phyloP scores from a whole-genome alignment of 2,888 invertebrate genomes.

The Drosophila atripex region DNA sequence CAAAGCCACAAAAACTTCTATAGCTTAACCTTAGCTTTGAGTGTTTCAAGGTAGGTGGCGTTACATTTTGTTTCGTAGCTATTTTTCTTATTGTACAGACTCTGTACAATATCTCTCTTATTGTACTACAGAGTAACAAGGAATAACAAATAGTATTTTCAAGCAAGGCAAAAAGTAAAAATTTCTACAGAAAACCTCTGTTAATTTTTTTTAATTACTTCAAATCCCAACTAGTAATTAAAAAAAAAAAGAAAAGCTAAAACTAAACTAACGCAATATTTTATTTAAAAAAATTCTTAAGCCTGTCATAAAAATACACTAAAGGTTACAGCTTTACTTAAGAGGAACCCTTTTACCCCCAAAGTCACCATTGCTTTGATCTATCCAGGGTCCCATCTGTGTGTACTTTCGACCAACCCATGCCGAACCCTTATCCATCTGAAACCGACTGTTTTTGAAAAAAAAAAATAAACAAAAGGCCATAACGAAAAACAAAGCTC shows the following conservation, averaged over 20 bases:
- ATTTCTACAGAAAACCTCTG: too few relatives aligned
- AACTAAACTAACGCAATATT: background rate
- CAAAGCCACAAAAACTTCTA: background rate
- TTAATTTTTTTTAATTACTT: background rate
- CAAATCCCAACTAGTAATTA: background rate
- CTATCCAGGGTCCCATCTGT: slow-evolving; percentile 17
- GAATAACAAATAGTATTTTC: too few relatives aligned
- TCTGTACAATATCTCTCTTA: too few relatives aligned
- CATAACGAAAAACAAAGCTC: slow-evolving; percentile 21
- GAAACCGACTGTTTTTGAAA: slow-evolving; percentile 10
- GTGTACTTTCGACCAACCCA: background rate
- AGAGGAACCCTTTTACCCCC: slow-evolving; percentile 2
- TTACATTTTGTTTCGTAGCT: too few relatives aligned
- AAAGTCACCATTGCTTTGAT: slow-evolving; percentile 22
- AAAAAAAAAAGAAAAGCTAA: too few relatives aligned
- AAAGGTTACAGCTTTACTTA: background rate
- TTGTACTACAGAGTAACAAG: too few relatives aligned
- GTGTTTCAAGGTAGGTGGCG: slow-evolving; percentile 10
- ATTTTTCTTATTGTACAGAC: too few relatives aligned
- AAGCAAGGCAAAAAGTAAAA: too few relatives aligned
- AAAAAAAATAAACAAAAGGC: slow-evolving; percentile 23
- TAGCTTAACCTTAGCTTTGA: background rate
- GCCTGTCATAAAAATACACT: slow-evolving; percentile 2
- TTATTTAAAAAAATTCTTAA: background rate
- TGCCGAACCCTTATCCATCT: slow-evolving; percentile 12